phyloP scores from a whole-genome alignment of 2,888 invertebrate genomes.

The Microplitis deprimator region DNA sequence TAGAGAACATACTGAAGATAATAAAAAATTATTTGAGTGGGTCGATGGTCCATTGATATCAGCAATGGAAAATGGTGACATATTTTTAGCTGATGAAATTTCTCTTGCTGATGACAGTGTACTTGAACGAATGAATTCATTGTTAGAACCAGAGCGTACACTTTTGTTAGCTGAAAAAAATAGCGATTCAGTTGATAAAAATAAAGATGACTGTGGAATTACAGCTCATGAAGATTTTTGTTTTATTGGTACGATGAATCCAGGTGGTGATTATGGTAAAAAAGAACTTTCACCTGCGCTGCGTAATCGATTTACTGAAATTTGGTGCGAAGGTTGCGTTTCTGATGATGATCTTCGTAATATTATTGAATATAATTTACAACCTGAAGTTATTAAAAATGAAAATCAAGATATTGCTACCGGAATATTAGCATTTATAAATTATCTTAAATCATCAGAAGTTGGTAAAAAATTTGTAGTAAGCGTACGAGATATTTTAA shows the following conservation, averaged over 20 bases:
- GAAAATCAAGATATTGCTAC: constrained; percentile 77
- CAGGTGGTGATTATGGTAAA: constrained; percentile 99
- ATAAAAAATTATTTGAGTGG: constrained; percentile 91
- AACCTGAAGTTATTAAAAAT: constrained; percentile 72
- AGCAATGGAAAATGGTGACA: constrained; percentile 89
- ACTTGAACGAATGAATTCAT: constrained; percentile 95
- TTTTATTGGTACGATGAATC: constrained; percentile 98
- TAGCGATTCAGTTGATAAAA: constrained; percentile 72
- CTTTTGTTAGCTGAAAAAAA: constrained; percentile 94
- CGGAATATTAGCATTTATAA: constrained; percentile 85
- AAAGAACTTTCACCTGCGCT: constrained; percentile 98
- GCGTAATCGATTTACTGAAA: constrained; percentile 97
- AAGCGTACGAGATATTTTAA: constrained; percentile 92
- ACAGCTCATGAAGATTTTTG: constrained; percentile 83
- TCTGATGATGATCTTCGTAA: constrained; percentile 81
- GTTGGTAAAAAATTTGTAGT: constrained; percentile 85
- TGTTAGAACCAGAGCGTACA: constrained; percentile 94
- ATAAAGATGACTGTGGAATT: constrained; percentile 73
- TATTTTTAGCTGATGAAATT: constrained; percentile 98
- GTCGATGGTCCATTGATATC: constrained; percentile 94
- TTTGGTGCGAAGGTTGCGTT: constrained; percentile 92
- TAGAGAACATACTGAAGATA: constrained; percentile 75
- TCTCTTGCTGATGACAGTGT: constrained; percentile 99
- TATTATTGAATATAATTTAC: constrained; percentile 87
- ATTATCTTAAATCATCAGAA: constrained; percentile 82